These are phyloP conservation scores for Hemicordylus capensis DNA, from an alignment of 2,113 vertebrate genomes.

Conservation along the genomic window DNA sequence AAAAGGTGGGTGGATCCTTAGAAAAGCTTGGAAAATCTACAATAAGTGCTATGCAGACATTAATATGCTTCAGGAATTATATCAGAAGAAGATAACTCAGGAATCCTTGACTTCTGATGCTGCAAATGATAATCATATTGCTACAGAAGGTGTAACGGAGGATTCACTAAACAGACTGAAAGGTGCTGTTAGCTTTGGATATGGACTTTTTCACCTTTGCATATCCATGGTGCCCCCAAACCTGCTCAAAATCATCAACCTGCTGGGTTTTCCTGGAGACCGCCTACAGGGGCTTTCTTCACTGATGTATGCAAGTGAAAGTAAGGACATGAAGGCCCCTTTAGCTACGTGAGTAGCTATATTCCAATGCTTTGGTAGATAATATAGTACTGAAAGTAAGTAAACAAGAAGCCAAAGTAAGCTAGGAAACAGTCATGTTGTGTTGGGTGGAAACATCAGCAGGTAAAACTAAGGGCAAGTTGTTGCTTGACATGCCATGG, in stretches of 20 bases:
- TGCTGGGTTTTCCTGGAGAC: conserved; percentile 98
- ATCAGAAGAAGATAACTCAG: conserved; percentile 83
- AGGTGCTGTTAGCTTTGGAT: conserved; percentile 99
- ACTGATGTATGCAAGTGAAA: conserved; percentile 97
- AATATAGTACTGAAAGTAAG: conserved; percentile 79
- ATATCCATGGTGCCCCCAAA: conserved; percentile 99
- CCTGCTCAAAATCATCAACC: conserved; percentile 99
- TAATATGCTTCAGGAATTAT: conserved; percentile 90
- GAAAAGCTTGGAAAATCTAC: conserved; percentile 99
- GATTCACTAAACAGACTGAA: conserved; percentile 96
- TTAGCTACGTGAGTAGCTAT: conserved; percentile 98
- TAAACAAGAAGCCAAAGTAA: conserved; percentile 51
- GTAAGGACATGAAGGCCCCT: conserved; percentile 99
- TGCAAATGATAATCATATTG: conserved; percentile 90
- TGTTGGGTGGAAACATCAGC: conserved; percentile 64
- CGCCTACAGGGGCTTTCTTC: conserved; percentile 95
- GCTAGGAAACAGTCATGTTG: conserved; percentile 45
- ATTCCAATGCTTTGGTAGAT: conserved; percentile 82
- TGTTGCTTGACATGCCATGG: conserved; percentile 18
- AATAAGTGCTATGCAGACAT: conserved; percentile 98
- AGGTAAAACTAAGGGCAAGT: conserved; percentile 60
- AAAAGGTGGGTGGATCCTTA: conserved; percentile 99
- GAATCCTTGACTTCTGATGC: conserved; percentile 85
- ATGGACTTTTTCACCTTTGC: conserved; percentile 98
- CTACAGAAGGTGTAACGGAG: conserved; percentile 85